Evolutionary conservation across 1,140 invertebrate species (phyloP).

Genomic region (Polypedilum vanderplanki): DNA sequence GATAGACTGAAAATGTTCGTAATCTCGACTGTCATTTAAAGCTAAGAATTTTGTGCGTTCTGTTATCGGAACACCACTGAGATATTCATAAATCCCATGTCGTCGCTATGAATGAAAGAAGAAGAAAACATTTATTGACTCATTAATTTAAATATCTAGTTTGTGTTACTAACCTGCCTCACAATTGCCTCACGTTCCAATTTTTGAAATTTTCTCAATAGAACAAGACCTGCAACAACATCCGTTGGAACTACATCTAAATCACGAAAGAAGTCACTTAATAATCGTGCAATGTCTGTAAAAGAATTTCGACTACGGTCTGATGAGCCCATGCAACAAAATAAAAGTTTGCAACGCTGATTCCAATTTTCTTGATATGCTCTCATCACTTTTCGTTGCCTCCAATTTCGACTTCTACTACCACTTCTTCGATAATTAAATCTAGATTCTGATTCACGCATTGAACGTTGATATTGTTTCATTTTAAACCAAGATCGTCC

Average conservation of each 20-base stretch:
- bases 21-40: constrained; percentile 67
- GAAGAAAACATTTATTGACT: constrained; percentile 27
- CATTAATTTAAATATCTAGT: background rate
- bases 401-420: constrained; percentile 75
- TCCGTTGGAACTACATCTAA: constrained; percentile 88
- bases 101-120: constrained; percentile 48
- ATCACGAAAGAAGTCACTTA: constrained; percentile 86
- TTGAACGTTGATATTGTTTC: constrained; percentile 80
- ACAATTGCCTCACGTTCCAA: constrained; percentile 70
- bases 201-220: constrained; percentile 76
- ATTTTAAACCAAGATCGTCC: constrained; percentile 90
- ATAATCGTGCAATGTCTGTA: constrained; percentile 73
- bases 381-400: constrained; percentile 80
- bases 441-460: constrained; percentile 65
- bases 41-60: constrained; percentile 76
- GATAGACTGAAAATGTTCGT: constrained; percentile 66
- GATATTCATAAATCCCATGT: constrained; percentile 84
- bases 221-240: constrained; percentile 76
- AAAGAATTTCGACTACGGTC: constrained; percentile 78
- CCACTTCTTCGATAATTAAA: constrained; percentile 72
- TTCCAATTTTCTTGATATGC: constrained; percentile 90
- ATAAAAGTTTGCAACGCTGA: constrained; percentile 72
- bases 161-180: constrained; percentile 52
- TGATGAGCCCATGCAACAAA: constrained; percentile 77
- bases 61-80: constrained; percentile 81